Evolutionary conservation across 2,888 invertebrate genomes (phyloP).

Genomic region (Venustoraphidia nigricollis): DNA sequence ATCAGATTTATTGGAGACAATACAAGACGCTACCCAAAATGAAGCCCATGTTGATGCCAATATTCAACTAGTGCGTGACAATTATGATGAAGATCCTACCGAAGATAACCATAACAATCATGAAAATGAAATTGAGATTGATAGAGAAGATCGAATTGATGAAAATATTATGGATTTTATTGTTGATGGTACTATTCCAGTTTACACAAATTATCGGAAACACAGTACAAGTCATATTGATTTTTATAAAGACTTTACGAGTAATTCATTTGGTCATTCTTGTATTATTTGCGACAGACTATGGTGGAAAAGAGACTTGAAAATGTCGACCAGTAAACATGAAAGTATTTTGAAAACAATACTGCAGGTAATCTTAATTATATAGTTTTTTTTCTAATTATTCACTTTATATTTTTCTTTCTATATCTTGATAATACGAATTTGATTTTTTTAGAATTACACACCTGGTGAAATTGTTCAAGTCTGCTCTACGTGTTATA

Average conservation of each 20-base stretch:
- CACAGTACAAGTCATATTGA: constrained; percentile 13
- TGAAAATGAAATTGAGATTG: constrained; percentile 16
- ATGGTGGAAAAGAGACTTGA: constrained; percentile 12
- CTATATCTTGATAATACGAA: constrained; percentile 11
- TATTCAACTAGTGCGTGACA: constrained; percentile 9
- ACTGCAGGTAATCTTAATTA: too few relatives aligned
- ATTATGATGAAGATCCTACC: constrained; percentile 12
- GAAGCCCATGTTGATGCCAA: constrained; percentile 14
- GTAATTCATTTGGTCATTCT: constrained; percentile 10
- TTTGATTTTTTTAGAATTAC: constrained; percentile 13
- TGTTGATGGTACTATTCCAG: constrained; percentile 16
- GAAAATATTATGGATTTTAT: constrained; percentile 15
- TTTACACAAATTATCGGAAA: constrained; percentile 16
- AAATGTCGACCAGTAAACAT: constrained; percentile 12
- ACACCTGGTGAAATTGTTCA: constrained; percentile 9
- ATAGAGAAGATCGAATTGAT: constrained; percentile 14
- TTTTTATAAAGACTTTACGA: constrained; percentile 14
- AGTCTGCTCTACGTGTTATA: constrained; percentile 2
- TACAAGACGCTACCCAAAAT: constrained; percentile 12
- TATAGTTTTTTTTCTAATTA: constrained; percentile 9
- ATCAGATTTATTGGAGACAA: constrained; percentile 16
- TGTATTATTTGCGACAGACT: constrained; percentile 15
- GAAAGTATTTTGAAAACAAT: too few relatives aligned
- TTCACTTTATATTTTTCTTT: constrained; percentile 12
- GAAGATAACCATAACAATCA: constrained; percentile 15